Base-by-base conservation (phyloP, 2,888 invertebrate genomes). In the Autographa pulchrina region DNA sequence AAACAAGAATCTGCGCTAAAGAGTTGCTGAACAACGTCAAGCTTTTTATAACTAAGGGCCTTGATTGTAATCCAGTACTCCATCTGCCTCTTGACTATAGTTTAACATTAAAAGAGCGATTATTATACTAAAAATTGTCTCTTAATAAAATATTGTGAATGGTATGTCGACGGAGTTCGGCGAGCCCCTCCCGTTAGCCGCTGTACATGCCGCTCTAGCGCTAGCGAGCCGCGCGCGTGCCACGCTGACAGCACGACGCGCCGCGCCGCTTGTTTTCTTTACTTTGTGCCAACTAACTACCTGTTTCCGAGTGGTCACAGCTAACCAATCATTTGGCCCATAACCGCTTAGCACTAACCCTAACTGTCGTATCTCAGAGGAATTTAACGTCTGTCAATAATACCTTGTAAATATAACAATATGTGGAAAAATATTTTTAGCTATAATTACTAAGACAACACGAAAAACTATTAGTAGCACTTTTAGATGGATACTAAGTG, bases 291-390 rank as follows among this genome's bases (percentile, higher is more conserved):
- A 75, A 87, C 82, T 85, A 85, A 85, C 83, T 77, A 61, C 71
- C 71, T 65, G 77, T 78, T 83, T 78, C 81, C 65, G 77, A 79
- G 75, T 82, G 83, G 78, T 81, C 78, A 79, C 86, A 87, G 86
- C 90, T 93, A 92, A 92, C 90, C 85, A 85, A 88, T 87, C 90
- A 90, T 91, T 86, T 84, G 85, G 81, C 85, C 88, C 88, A 85
- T 86, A 80, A 80, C 75, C 78, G 92, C 94, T 93, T 93, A 77
- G 84, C 89, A 92, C 92, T 93, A 91, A 93, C 90, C 82, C 82
- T 77, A 72, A 79, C 73, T 85, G 80, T 85, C 88, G 85, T 83
- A 84, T 86, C 85, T 80, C 75, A 75, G 81, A 85, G 83, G 81
- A 84, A 86, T 70, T 72, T 74, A 80, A 78, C 69, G 77, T 68